These are phyloP conservation scores for Hydropotes inermis DNA, from an alignment of 2,113 vertebrate genomes.

Conservation along the genomic window DNA sequence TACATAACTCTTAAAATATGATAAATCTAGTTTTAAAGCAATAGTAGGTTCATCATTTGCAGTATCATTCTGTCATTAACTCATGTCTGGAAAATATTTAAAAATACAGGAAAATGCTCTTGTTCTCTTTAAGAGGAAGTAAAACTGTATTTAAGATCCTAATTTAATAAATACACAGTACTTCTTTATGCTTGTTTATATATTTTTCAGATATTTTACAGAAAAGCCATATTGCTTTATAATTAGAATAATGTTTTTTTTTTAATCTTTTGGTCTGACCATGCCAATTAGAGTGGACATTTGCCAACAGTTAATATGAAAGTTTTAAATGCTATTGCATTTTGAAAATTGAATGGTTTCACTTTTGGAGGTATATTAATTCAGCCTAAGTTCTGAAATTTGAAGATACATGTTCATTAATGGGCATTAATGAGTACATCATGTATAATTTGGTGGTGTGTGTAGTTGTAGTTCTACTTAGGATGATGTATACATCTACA, in stretches of 20 bases:
- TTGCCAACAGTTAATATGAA: not conserved
- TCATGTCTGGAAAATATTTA: not conserved
- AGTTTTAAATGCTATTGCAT: not conserved
- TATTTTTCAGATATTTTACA: not conserved
- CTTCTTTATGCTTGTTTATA: not conserved
- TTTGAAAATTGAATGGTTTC: not conserved
- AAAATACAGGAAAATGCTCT: not conserved
- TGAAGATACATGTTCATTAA: not conserved
- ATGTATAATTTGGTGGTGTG: not conserved
- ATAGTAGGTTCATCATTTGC: not conserved
- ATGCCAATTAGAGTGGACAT: not conserved
- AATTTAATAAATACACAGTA: not conserved
- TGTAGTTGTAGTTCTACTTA: not conserved
- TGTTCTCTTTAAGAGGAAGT: not conserved
- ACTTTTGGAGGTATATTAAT: not conserved
- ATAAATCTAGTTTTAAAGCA: not conserved
- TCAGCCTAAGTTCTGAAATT: not conserved
- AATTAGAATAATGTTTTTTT: not conserved
- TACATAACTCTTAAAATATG: not conserved
- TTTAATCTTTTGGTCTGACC: not conserved
- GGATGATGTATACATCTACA: not conserved
- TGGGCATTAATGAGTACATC: not conserved
- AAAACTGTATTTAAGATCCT: not conserved
- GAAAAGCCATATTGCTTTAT: not conserved
- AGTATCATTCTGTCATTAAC: not conserved